Percentiles rank a stretch among this genome's conserved stretches.
These are phyloP conservation scores for Pogoniulus pusillus DNA, from an alignment of 2,797 vertebrate genomes.

Conservation along the genomic window DNA sequence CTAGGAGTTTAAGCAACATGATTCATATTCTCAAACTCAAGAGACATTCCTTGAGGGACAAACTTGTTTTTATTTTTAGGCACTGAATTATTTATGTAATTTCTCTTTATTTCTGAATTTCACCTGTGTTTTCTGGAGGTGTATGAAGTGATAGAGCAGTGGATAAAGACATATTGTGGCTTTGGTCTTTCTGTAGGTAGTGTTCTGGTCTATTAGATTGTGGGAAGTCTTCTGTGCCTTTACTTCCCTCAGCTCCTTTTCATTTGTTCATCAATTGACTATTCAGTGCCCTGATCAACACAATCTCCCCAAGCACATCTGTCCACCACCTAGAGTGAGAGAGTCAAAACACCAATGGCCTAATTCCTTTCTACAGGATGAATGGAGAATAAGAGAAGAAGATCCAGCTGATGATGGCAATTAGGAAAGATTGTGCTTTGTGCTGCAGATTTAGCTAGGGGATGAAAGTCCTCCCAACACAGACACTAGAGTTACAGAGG, in stretches of 20 bases:
- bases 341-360: neutral
- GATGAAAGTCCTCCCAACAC: neutral
- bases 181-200: neutral
- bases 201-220: neutral
- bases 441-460: neutral
- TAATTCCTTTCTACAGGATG: neutral
- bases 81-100: neutral
- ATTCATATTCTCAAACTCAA: neutral
- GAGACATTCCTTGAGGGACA: neutral
- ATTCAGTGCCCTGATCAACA: neutral
- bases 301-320: neutral
- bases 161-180: neutral
- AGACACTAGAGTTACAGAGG: neutral
- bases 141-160: neutral
- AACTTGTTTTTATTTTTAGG: neutral
- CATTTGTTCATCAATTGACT: neutral
- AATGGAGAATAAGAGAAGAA: neutral
- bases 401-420: neutral
- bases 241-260: neutral
- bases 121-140: neutral
- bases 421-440: neutral
- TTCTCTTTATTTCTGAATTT: neutral
- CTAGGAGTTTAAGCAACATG: neutral
- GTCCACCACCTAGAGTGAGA: neutral
- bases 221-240: neutral